A percentile compares a stretch with the other conserved stretches of the same genome.
These are phyloP conservation scores for Drosophila dunni DNA, from an alignment of 1,140 invertebrate genomes.

Conservation along the genomic window DNA sequence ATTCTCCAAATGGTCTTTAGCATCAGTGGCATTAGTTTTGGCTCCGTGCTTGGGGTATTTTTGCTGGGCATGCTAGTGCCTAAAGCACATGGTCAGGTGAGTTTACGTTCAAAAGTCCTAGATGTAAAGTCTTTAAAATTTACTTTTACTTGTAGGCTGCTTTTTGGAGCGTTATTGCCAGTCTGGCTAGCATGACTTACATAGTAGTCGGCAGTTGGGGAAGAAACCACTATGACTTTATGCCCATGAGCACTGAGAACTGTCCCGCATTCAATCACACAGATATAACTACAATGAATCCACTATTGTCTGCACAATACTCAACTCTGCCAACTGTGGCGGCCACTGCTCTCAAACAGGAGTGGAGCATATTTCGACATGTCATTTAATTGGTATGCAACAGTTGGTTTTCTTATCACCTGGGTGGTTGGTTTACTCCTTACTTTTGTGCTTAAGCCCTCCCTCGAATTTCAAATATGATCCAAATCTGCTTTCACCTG, in stretches of 20 bases:
- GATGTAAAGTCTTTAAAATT: background rate
- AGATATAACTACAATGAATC: conserved; percentile 5
- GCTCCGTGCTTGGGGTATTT: conserved; percentile 90
- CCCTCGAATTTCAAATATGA: conserved; percentile 68
- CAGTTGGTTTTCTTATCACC: conserved; percentile 87
- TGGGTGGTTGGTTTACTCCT: conserved; percentile 86
- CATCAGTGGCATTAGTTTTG: conserved; percentile 87
- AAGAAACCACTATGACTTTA: conserved; percentile 70
- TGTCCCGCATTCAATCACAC: conserved; percentile 85
- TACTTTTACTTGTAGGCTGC: conserved; percentile 84
- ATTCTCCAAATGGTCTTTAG: conserved; percentile 87
- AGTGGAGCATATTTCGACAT: conserved; percentile 86
- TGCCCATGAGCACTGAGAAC: conserved; percentile 86
- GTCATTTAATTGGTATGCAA: conserved; percentile 87
- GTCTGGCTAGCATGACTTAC: conserved; percentile 89
- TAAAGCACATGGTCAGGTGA: conserved; percentile 87
- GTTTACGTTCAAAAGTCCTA: conserved; percentile 7
- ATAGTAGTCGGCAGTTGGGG: conserved; percentile 90
- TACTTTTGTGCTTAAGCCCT: conserved; percentile 76
- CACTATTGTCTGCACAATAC: background rate
- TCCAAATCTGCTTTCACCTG: conserved; percentile 83
- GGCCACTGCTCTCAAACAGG: background rate
- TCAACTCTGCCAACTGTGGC: background rate
- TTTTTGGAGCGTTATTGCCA: conserved; percentile 87
- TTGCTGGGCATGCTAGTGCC: conserved; percentile 90